Percentiles rank a stretch among this genome's conserved stretches.
phyloP scores from a whole-genome alignment of 2,113 vertebrate genomes.

The Cyphomyrus discorhynchus region DNA sequence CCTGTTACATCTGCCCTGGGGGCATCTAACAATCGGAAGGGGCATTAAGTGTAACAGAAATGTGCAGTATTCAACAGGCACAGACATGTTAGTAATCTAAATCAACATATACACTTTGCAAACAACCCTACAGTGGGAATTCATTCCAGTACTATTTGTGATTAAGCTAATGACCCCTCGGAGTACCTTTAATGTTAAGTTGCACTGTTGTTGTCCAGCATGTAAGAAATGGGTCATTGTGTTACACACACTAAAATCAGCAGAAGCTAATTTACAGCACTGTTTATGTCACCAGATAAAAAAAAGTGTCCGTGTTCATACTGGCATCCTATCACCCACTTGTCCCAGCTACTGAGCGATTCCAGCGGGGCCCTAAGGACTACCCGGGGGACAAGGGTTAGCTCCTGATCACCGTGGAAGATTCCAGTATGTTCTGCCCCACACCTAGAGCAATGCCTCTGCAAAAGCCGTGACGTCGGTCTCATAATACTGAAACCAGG shows the following conservation, averaged over 20 bases:
- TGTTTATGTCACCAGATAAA: neutral
- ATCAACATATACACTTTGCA: neutral
- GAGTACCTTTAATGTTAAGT: neutral
- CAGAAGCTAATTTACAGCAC: neutral
- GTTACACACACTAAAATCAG: neutral
- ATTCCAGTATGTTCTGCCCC: constrained; percentile 40
- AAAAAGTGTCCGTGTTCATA: neutral
- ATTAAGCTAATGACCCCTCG: neutral
- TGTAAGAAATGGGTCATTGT: neutral
- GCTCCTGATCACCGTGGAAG: neutral
- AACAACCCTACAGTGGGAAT: neutral
- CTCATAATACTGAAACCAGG: constrained; percentile 48
- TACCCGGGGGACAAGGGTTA: neutral
- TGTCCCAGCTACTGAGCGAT: neutral
- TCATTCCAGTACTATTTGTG: neutral
- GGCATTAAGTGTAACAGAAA: neutral
- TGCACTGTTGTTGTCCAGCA: neutral
- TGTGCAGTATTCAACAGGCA: neutral
- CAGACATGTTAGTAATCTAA: neutral
- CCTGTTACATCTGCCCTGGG: neutral
- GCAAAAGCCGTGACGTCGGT: constrained; percentile 52
- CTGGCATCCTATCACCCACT: neutral
- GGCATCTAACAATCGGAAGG: neutral
- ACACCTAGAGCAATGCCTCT: constrained; percentile 24
- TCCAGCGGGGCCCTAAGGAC: neutral